Evolutionary conservation across 1,140 invertebrate genomes (phyloP).

Genomic region (Sinella curviseta): DNA sequence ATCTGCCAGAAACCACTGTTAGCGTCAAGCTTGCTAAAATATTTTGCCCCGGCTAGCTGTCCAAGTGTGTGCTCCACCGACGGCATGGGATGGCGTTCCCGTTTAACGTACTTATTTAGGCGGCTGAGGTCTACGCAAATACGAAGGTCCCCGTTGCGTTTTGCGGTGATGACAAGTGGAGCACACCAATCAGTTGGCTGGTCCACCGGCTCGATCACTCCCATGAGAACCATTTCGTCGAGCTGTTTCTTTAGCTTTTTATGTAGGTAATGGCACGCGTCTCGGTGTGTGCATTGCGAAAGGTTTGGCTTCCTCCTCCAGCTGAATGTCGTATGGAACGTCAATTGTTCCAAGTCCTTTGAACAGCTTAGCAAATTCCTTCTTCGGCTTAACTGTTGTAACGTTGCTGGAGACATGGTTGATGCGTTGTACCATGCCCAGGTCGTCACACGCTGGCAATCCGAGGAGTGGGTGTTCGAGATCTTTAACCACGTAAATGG

Average conservation of each 20-base stretch:
- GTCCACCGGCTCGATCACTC: constrained; percentile 52
- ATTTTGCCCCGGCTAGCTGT: constrained; percentile 1
- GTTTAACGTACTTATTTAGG: constrained; percentile 27
- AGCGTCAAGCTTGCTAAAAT: constrained; percentile 54
- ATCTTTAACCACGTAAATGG: constrained; percentile 8
- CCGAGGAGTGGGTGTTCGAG: background rate
- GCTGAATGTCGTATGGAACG: constrained; percentile 18
- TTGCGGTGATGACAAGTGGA: constrained; percentile 55
- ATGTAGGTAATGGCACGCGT: constrained; percentile 38
- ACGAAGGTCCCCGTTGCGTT: constrained; percentile 47
- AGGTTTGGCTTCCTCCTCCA: constrained; percentile 29
- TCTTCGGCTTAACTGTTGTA: background rate
- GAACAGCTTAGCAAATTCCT: constrained; percentile 36
- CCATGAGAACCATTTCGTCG: constrained; percentile 41
- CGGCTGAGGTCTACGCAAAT: constrained; percentile 37
- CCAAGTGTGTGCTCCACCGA: constrained; percentile 33
- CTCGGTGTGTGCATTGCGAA: constrained; percentile 23
- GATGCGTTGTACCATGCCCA: background rate
- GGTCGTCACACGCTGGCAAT: background rate
- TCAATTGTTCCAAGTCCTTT: constrained; percentile 25
- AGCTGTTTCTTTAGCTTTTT: constrained; percentile 38
- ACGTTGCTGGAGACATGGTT: background rate
- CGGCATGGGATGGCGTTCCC: constrained; percentile 32
- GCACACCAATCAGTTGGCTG: constrained; percentile 50
- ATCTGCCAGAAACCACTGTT: constrained; percentile 55